Evolutionary conservation across 2,888 invertebrate species (phyloP).

Genomic region (Lasius fuliginosus): DNA sequence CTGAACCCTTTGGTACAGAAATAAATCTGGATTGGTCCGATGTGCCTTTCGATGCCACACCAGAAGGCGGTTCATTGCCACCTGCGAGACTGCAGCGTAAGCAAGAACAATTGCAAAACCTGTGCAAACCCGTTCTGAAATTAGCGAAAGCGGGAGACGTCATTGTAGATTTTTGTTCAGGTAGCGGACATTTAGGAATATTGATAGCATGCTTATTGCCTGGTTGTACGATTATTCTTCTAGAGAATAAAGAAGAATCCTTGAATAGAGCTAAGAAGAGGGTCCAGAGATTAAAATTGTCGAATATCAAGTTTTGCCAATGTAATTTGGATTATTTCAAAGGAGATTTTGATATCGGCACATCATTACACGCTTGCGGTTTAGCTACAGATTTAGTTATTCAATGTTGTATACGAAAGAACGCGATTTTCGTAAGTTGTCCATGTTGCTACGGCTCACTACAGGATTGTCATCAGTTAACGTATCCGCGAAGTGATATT

Average conservation of each 20-base stretch:
- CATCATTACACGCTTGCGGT: constrained; percentile 97
- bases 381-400: constrained; percentile 97
- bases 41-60: constrained; percentile 92
- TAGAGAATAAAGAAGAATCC: constrained; percentile 97
- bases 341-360: constrained; percentile 94
- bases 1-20: constrained; percentile 85
- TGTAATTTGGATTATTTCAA: constrained; percentile 96
- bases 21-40: constrained; percentile 89
- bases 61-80: constrained; percentile 93
- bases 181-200: constrained; percentile 97
- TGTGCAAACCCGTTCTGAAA: constrained; percentile 92
- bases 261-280: constrained; percentile 91
- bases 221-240: constrained; percentile 91
- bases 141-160: constrained; percentile 90
- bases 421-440: constrained; percentile 95
- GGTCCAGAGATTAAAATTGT: constrained; percentile 89
- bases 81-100: constrained; percentile 91
- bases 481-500: constrained; percentile 93
- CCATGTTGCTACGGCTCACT: constrained; percentile 98
- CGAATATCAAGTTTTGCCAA: constrained; percentile 93
- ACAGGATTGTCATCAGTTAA: constrained; percentile 92
- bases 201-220: constrained; percentile 93
- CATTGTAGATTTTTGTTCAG: constrained; percentile 98
- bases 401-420: constrained; percentile 92
- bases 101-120: constrained; percentile 94